Evolutionary conservation across 2,797 vertebrate genomes (phyloP), one percentile per base, ranked within the genome.

Genomic region (Cyclura pinguis): DNA sequence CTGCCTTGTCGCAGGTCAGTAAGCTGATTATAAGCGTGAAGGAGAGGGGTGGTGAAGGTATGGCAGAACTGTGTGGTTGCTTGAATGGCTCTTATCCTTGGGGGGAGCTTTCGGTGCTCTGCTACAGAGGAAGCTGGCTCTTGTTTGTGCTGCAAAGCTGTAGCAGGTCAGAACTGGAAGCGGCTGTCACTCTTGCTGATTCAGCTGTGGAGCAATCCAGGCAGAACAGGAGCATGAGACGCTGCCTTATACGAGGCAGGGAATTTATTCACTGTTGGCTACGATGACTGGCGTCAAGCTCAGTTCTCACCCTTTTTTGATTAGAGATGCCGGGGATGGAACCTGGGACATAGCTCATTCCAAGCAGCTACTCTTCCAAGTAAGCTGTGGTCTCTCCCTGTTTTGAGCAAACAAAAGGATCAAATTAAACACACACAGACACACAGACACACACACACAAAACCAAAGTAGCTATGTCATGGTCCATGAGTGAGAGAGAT

Each of bases 161-260:
- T 67, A 42, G 89, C 95, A 95, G 95, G 93, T 94, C 92, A 93
- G 93, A 95, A 88, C 94, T 93, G 96, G 96, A 94, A 93, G 92
- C 69, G 93, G 69, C 13, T 88, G 91, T 93, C 84, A 90, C 94
- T 47, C 42, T 4, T 47, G 42, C 42, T 92, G 94, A 91, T 93
- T 89, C 88, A 90, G 95, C 96, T 72, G 69, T 93, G 74, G 88
- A 64, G 38, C n/a, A 18, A 38, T 74, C 4, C 6, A 35, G 35
- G 38, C 18, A 18, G 74, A 76, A 76, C 29, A 29, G 20, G 13
- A 76, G 74, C 22, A 50, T 16, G 35, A 18, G 59, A 80, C 80
- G 62, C 62, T 22, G 20, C 62, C 62, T 64, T 64, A 22, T 6
- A 22, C 62, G 24, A 64, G 62, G 62, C 62, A 64, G 62, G 20